Conservation (phyloP, 2,113 vertebrate species). For the Pterocles orientalis region DNA sequence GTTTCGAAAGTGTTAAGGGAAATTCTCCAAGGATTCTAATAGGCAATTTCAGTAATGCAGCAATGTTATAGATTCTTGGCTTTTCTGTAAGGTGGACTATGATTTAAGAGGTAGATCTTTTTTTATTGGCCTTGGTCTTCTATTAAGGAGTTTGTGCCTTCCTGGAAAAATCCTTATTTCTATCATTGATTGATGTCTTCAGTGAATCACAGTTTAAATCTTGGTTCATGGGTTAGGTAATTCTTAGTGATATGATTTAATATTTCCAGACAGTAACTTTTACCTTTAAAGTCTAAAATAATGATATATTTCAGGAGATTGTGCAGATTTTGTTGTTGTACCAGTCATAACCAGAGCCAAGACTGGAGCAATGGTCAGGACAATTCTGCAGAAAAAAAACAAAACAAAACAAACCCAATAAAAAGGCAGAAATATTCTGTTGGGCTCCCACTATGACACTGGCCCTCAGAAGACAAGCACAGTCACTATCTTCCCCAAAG, state of each 20-base stretch:
- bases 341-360: neutral
- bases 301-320: neutral
- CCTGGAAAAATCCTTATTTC: slow-evolving; percentile 44
- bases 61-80: slow-evolving; percentile 8
- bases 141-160: slow-evolving; percentile 43
- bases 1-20: neutral
- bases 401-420: neutral
- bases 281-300: neutral
- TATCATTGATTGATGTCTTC: slow-evolving; percentile 43
- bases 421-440: neutral
- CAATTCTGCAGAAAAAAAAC: neutral
- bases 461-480: neutral
- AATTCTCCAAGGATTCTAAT: slow-evolving; percentile 32
- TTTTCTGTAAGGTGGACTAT: slow-evolving; percentile 26
- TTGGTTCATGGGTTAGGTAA: slow-evolving; percentile 35
- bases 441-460: neutral
- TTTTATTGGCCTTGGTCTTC: neutral
- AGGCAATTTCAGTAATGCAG: slow-evolving; percentile 40
- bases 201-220: slow-evolving; percentile 25
- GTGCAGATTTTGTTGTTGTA: neutral
- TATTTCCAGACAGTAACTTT: slow-evolving; percentile 14
- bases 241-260: slow-evolving; percentile 39
- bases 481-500: neutral
- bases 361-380: neutral
- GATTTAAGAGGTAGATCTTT: slow-evolving; percentile 43